Base-by-base conservation (phyloP, 1,140 invertebrate genomes). In the Charaxes varanes region DNA sequence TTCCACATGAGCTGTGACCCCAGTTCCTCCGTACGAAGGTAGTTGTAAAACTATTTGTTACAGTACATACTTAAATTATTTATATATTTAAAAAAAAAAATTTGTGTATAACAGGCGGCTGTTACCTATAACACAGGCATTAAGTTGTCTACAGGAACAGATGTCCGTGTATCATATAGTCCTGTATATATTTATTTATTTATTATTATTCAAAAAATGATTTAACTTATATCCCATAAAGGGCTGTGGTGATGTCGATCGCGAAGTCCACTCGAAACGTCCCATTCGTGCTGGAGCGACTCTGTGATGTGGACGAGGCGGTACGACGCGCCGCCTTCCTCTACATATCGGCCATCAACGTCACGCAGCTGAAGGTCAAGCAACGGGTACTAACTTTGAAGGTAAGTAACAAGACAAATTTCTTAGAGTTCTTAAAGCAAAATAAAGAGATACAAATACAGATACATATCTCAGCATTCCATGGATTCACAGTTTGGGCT, bases 1-100 rank as follows among this genome's bases (percentile, higher is more conserved):
- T 93, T 90, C 65, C 90, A 95, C 45, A 84, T 96, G 62, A 84
- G 86, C 11, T 88, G 87, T 53, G 94, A 96, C 79, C 90, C 92
- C 1, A 92, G 89, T 58, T 77, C 88, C 38, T 90, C 90, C 34
- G 92, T 94, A 4, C 86, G 92, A 37, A 84, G 89, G 78, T 85
- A 52, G 4, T 6, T 15, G n/a, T 2, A 28, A 27, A n/a, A n/a
- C n/a, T n/a, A n/a, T 27, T 15, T 19, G 1, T 6, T 16, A 15
- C 10, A 36, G 4, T 12, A 13, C 6, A 26, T 17, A 13, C 2
- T 32, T 41, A 17, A 23, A 23, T 36, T 33, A 22, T 17, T 36
- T 44, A 6, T 11, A 24, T 10, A 23, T 41, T 21, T 33, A 33
- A n/a, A n/a, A n/a, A n/a, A n/a, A n/a, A n/a, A n/a, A n/a, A n/a